These are phyloP conservation scores for Melolontha melolontha DNA, from an alignment of 2,888 invertebrate species.

Conservation along the genomic window DNA sequence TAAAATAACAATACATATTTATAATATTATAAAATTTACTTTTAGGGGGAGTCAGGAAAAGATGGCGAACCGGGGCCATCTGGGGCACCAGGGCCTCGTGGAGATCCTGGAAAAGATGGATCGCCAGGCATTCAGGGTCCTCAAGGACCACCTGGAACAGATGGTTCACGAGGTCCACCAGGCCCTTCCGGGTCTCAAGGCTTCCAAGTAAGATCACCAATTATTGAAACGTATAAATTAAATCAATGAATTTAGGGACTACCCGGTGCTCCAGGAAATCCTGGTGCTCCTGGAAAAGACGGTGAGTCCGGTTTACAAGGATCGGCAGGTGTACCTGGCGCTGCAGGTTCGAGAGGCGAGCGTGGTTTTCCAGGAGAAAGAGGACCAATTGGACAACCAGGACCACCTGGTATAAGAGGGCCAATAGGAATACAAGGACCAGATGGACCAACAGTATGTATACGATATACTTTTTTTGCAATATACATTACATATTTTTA, in stretches of 20 bases:
- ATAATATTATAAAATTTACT: too few species aligned
- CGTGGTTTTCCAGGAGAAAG: conserved; percentile 82
- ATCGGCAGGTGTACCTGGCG: conserved; percentile 69
- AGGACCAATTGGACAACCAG: conserved; percentile 77
- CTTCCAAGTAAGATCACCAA: conserved; percentile 73
- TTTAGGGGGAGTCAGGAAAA: conserved; percentile 82
- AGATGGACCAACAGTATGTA: conserved; percentile 76
- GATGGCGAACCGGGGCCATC: conserved; percentile 82
- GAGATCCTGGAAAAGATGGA: conserved; percentile 84
- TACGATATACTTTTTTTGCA: neutral
- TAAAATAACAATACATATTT: too few species aligned
- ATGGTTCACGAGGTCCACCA: conserved; percentile 81
- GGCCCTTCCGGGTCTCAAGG: conserved; percentile 84
- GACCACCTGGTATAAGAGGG: conserved; percentile 75
- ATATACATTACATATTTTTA: conserved; percentile 20
- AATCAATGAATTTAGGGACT: conserved; percentile 62
- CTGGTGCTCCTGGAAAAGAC: conserved; percentile 84
- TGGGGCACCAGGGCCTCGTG: conserved; percentile 83
- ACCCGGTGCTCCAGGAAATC: conserved; percentile 79
- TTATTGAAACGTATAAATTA: neutral
- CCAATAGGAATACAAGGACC: conserved; percentile 75
- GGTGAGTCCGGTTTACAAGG: conserved; percentile 81
- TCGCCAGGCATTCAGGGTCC: conserved; percentile 80
- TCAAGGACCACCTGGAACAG: conserved; percentile 77
- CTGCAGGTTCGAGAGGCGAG: conserved; percentile 71